Evolutionary conservation across 2,797 vertebrate genomes (phyloP).

Genomic region (Pampus argenteus): DNA sequence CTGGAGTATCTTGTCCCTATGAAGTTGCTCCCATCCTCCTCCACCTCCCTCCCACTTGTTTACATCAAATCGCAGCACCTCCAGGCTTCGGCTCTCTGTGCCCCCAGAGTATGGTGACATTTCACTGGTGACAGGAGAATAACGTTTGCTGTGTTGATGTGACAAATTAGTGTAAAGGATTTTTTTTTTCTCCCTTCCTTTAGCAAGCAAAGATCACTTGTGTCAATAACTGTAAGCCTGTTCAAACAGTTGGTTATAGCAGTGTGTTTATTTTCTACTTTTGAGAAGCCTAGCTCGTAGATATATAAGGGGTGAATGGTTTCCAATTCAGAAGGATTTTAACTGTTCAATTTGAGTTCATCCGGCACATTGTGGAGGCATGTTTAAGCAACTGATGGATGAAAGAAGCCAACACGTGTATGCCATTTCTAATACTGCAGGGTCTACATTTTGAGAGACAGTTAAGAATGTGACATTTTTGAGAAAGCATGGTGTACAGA

Average conservation of each 20-base stretch:
- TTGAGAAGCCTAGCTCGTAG: conserved; percentile 4
- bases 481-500: conserved; percentile 60
- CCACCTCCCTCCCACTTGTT: conserved; percentile 43
- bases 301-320: background rate
- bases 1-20: conserved; percentile 27
- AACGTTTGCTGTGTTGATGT: conserved; percentile 21
- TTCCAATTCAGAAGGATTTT: conserved; percentile 24
- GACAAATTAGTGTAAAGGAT: conserved; percentile 30
- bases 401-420: conserved; percentile 41
- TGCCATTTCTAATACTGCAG: conserved; percentile 47
- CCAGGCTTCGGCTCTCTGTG: conserved; percentile 10
- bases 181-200: background rate
- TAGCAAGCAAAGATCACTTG: background rate
- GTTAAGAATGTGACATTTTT: conserved; percentile 78
- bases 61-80: conserved; percentile 45
- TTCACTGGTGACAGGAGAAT: conserved; percentile 37
- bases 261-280: conserved; percentile 12
- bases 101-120: conserved; percentile 32
- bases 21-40: conserved; percentile 35
- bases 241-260: conserved; percentile 6
- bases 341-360: conserved; percentile 8
- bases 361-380: conserved; percentile 8
- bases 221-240: conserved; percentile 1
- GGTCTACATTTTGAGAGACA: conserved; percentile 65
- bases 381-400: conserved; percentile 60